These are phyloP conservation scores for Gorsachius goisagi DNA, from an alignment of 2,113 vertebrate genomes.

Conservation along the genomic window DNA sequence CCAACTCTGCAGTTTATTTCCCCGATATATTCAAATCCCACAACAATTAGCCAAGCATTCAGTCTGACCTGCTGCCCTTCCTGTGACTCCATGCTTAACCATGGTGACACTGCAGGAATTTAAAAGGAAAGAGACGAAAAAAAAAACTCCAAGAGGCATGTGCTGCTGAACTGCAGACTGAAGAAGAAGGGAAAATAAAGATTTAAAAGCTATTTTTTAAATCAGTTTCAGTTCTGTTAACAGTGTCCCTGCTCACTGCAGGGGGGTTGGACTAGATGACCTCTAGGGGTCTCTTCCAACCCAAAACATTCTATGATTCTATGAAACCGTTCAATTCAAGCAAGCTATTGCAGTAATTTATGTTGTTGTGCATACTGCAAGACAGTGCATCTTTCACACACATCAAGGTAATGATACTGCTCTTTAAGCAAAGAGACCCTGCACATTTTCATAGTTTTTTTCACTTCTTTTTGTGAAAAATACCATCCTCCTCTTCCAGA, in stretches of 20 bases:
- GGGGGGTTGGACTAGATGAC: too few species aligned
- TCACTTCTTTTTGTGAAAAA: neutral
- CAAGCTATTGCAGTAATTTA: neutral
- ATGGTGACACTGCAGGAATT: neutral
- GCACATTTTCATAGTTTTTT: neutral
- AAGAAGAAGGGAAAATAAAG: neutral
- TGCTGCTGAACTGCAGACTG: neutral
- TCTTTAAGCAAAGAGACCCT: neutral
- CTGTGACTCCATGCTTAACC: neutral
- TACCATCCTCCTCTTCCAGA: neutral
- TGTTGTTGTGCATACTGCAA: neutral
- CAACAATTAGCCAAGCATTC: neutral
- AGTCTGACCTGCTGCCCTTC: neutral
- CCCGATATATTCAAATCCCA: neutral
- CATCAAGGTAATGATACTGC: neutral
- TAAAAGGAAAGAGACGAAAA: neutral
- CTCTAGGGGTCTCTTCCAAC: too few species aligned
- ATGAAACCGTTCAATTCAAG: neutral
- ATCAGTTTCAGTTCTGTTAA: neutral
- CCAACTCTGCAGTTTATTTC: neutral
- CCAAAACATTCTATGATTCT: too few species aligned
- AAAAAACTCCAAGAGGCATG: neutral
- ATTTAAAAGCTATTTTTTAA: neutral
- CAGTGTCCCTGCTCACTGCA: too few species aligned
- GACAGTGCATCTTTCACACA: neutral